phyloP scores from a whole-genome alignment of 2,888 invertebrate species.

The Phengaris arion region DNA sequence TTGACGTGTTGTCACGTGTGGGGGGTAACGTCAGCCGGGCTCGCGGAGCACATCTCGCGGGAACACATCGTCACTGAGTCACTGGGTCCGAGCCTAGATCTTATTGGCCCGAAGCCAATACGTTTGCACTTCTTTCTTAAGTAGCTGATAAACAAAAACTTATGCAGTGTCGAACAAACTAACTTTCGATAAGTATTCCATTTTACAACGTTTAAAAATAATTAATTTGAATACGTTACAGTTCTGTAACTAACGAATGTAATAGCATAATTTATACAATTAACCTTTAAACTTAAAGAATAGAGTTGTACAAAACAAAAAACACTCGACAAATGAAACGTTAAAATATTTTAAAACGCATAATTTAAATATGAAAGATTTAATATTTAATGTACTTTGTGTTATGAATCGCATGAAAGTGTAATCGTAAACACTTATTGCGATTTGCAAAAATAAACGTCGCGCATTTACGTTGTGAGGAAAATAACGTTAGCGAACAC shows the following conservation, averaged over 20 bases:
- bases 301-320: slow-evolving; percentile 30
- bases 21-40: slow-evolving; percentile 40
- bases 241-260: slow-evolving; percentile 31
- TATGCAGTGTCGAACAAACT: slow-evolving; percentile 39
- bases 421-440: slow-evolving; percentile 18
- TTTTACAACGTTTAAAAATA: slow-evolving; percentile 22
- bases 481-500: slow-evolving; percentile 1
- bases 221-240: slow-evolving; percentile 35
- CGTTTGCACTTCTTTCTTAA: slow-evolving; percentile 38
- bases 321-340: slow-evolving; percentile 22
- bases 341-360: not conserved
- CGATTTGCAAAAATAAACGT: slow-evolving; percentile 10
- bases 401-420: slow-evolving; percentile 3
- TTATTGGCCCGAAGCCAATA: slow-evolving; percentile 47
- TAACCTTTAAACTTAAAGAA: slow-evolving; percentile 41
- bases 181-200: slow-evolving; percentile 4
- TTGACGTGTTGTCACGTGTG: slow-evolving; percentile 55
- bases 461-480: not conserved
- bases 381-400: slow-evolving; percentile 4
- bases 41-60: slow-evolving; percentile 45
- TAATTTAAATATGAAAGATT: slow-evolving; percentile 3
- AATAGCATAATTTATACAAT: slow-evolving; percentile 36
- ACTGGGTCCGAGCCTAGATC: slow-evolving; percentile 45
- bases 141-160: slow-evolving; percentile 28
- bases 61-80: slow-evolving; percentile 55